Conservation (phyloP, 2,888 invertebrate genomes). For the Crocallis elinguaria region DNA sequence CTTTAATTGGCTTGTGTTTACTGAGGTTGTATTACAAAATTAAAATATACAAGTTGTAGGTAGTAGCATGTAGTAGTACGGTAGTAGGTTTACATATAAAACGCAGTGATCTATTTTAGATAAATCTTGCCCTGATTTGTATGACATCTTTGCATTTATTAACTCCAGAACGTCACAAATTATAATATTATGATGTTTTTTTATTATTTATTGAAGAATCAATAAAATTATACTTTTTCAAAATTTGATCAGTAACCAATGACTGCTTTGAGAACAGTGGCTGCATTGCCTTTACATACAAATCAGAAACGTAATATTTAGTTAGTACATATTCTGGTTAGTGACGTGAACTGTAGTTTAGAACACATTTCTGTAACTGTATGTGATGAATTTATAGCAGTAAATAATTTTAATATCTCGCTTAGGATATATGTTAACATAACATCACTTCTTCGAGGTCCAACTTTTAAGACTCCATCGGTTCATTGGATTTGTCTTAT, state of each 20-base stretch:
- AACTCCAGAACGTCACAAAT: no score
- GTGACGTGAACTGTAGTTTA: conserved; percentile 13
- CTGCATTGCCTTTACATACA: not conserved
- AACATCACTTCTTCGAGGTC: no score
- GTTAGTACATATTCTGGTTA: conserved; percentile 15
- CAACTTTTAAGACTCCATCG: no score
- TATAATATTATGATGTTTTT: no score
- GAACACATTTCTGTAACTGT: conserved; percentile 6
- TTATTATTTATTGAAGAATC: no score
- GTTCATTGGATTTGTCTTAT: no score
- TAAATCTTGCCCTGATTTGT: conserved; percentile 17
- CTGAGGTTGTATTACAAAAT: not conserved
- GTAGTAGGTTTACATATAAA: not conserved
- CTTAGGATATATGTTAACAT: not conserved
- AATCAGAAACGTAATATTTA: conserved; percentile 5
- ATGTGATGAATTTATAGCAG: conserved; percentile 24
- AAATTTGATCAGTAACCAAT: no score
- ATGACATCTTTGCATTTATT: not conserved
- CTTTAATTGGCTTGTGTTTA: not conserved
- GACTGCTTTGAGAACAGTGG: no score
- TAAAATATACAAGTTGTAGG: not conserved
- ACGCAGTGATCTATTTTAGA: conserved; percentile 4
- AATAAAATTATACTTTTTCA: no score
- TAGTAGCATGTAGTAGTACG: not conserved
- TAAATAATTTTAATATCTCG: conserved; percentile 8